Percentiles rank a stretch among this genome's conserved stretches.
These are phyloP conservation scores for Diaphora mendica DNA, from an alignment of 2,888 invertebrate genomes.

Conservation along the genomic window DNA sequence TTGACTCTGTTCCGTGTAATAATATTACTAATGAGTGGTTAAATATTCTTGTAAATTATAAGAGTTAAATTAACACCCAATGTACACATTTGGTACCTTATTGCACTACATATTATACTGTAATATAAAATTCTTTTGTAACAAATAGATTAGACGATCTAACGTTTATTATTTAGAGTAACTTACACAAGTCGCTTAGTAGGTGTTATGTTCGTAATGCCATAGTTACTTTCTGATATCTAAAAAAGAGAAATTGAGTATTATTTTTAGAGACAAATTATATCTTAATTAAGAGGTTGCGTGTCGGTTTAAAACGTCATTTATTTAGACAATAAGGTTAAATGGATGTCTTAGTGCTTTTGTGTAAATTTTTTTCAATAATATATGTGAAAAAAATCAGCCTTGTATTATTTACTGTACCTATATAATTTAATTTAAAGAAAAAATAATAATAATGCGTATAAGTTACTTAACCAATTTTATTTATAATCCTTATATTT, in stretches of 20 bases:
- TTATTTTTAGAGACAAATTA: constrained; percentile 86
- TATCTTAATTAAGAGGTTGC: constrained; percentile 83
- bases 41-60: constrained; percentile 69
- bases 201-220: constrained; percentile 79
- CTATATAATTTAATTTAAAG: background rate
- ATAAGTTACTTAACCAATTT: background rate
- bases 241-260: constrained; percentile 77
- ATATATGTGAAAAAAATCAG: constrained; percentile 84
- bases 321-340: constrained; percentile 87
- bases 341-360: constrained; percentile 88
- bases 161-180: constrained; percentile 69
- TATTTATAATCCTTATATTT: too few species aligned
- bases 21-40: constrained; percentile 53
- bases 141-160: constrained; percentile 74
- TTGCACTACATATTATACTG: constrained; percentile 73
- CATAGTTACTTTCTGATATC: constrained; percentile 77
- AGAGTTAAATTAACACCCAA: constrained; percentile 73
- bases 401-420: constrained; percentile 36
- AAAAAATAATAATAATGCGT: background rate
- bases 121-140: constrained; percentile 77
- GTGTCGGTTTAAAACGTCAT: constrained; percentile 84
- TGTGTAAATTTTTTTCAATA: constrained; percentile 87
- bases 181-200: constrained; percentile 76
- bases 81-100: constrained; percentile 79
- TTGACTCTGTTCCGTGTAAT: constrained; percentile 51